phyloP scores from a whole-genome alignment of 2,113 vertebrate species.

The Perca flavescens region DNA sequence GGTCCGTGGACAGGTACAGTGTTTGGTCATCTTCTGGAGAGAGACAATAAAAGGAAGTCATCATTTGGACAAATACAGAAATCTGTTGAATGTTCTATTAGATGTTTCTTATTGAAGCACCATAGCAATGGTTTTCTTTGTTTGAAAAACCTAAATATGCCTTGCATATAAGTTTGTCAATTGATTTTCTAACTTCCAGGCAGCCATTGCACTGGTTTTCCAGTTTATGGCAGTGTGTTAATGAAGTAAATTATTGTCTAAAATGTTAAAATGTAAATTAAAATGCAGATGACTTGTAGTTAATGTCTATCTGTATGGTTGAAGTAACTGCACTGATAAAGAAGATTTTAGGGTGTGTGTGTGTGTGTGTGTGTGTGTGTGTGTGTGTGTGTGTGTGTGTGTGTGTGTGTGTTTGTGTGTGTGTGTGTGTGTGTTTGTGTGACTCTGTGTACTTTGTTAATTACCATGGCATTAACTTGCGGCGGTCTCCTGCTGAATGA shows the following conservation, averaged over 20 bases:
- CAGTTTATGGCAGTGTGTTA: background rate
- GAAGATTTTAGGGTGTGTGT: background rate
- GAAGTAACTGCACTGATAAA: background rate
- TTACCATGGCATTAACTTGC: conserved; percentile 89
- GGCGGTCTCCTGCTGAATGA: conserved; percentile 91
- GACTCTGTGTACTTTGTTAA: background rate
- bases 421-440: background rate
- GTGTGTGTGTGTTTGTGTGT: background rate
- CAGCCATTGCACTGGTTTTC: background rate
- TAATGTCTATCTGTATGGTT: background rate
- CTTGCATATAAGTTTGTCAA: background rate
- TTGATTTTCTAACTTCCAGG: background rate
- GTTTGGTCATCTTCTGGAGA: conserved; percentile 73
- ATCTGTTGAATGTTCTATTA: background rate
- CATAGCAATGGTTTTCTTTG: background rate
- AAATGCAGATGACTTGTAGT: background rate
- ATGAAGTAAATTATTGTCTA: background rate
- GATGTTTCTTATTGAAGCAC: background rate
- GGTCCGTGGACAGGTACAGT: conserved; percentile 67
- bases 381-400: background rate
- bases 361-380: too few species aligned
- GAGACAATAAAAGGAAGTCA: conserved; percentile 27
- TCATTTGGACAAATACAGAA: conserved; percentile 1
- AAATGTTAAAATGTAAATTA: background rate
- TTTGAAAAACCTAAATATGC: background rate